A percentile compares a stretch with the other conserved stretches of the same genome.
phyloP scores from a whole-genome alignment of 2,888 invertebrate genomes.

The Drosophila mayaguana region DNA sequence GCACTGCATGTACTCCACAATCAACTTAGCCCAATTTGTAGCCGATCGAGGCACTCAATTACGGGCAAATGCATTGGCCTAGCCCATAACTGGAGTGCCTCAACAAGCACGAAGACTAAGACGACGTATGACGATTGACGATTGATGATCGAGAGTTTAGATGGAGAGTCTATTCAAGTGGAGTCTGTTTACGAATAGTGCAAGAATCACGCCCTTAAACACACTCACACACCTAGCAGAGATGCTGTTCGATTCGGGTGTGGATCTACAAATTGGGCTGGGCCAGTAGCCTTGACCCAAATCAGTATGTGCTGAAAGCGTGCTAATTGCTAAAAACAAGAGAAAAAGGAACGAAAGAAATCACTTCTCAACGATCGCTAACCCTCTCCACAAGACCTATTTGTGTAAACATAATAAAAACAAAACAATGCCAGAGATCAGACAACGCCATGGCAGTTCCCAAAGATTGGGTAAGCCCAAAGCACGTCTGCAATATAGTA shows the following conservation, averaged over 20 bases:
- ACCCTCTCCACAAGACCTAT: constrained; percentile 1
- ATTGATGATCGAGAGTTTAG: constrained; percentile 12
- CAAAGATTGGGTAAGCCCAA: constrained; percentile 45
- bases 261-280: constrained; percentile 33
- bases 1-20: constrained; percentile 4
- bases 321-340: constrained; percentile 67
- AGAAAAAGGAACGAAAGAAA: constrained; percentile 7
- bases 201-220: constrained; percentile 31
- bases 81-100: constrained; percentile 45
- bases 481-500: constrained; percentile 2
- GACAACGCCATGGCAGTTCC: constrained; percentile 38
- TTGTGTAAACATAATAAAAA: constrained; percentile 71
- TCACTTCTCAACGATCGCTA: constrained; percentile 55
- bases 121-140: constrained; percentile 30
- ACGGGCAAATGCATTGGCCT: constrained; percentile 32
- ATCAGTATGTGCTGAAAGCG: constrained; percentile 59
- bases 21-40: constrained; percentile 17
- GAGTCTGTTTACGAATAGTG: constrained; percentile 35
- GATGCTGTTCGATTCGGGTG: constrained; percentile 26
- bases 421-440: constrained; percentile 29
- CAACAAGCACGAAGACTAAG: constrained; percentile 6
- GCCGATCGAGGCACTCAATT: constrained; percentile 34
- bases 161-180: constrained; percentile 27
- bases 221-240: constrained; percentile 19
- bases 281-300: constrained; percentile 74